A percentile compares a stretch with the other conserved stretches of the same genome.
These are phyloP conservation scores for Drosophila helvetica DNA, from an alignment of 2,888 invertebrate genomes.

Conservation along the genomic window DNA sequence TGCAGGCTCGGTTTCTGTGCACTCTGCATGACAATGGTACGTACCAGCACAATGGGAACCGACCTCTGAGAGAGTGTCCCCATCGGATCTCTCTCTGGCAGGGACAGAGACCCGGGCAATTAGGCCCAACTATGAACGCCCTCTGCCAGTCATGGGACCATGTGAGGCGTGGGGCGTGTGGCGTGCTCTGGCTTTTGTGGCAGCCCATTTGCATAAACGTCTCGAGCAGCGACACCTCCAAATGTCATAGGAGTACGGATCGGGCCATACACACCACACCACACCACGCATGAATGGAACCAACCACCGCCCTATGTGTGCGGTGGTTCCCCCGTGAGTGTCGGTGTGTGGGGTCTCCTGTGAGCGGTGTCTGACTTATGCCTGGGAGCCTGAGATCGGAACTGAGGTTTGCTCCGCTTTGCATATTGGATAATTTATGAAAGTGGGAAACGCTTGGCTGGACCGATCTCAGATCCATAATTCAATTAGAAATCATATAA, in stretches of 20 bases:
- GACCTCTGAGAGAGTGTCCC: slow-evolving; percentile 18
- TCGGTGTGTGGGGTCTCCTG: slow-evolving; percentile 43
- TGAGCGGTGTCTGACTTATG: slow-evolving; percentile 67
- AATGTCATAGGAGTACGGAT: slow-evolving; percentile 56
- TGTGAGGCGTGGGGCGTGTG: slow-evolving; percentile 68
- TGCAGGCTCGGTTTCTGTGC: slow-evolving; percentile 34
- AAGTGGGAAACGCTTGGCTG: slow-evolving; percentile 59
- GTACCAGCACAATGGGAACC: slow-evolving; percentile 7
- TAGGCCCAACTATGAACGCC: slow-evolving; percentile 43
- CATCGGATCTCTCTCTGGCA: slow-evolving; percentile 5
- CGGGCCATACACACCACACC: too few species aligned
- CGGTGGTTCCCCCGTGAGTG: slow-evolving; percentile 5
- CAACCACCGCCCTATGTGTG: slow-evolving; percentile 14
- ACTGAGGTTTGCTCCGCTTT: slow-evolving; percentile 38
- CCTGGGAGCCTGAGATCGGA: slow-evolving; percentile 62
- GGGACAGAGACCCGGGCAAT: slow-evolving; percentile 14
- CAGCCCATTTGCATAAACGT: slow-evolving; percentile 74
- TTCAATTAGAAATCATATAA: slow-evolving; percentile 55
- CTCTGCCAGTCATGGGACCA: slow-evolving; percentile 38
- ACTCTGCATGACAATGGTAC: slow-evolving; percentile 28
- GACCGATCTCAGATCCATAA: slow-evolving; percentile 60
- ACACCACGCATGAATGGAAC: slow-evolving; percentile 75
- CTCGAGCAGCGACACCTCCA: slow-evolving; percentile 68
- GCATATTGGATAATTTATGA: slow-evolving; percentile 68
- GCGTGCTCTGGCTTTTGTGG: slow-evolving; percentile 55